A percentile compares a stretch with the other conserved stretches of the same genome.
These are phyloP conservation scores for Lasioglossum malachurum DNA, from an alignment of 2,888 invertebrate species.

Conservation along the genomic window DNA sequence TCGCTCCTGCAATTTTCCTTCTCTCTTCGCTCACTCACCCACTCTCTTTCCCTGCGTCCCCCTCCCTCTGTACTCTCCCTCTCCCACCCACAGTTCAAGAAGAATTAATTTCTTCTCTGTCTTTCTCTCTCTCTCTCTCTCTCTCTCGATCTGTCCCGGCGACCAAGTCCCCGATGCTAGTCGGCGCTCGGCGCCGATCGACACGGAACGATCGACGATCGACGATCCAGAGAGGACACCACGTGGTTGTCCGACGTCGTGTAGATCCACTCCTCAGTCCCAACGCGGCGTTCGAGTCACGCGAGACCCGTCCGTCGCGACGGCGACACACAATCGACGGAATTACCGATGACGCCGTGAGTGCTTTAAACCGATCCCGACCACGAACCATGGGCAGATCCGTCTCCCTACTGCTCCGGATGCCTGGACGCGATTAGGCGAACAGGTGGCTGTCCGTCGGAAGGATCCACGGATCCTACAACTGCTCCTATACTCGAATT, in stretches of 20 bases:
- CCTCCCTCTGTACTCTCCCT: not conserved
- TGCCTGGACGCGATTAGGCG: not conserved
- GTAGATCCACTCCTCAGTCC: not conserved
- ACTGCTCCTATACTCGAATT: not conserved
- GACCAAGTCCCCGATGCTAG: slow-evolving; percentile 1
- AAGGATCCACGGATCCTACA: not conserved
- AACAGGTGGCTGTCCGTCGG: not conserved
- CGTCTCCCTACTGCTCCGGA: not conserved
- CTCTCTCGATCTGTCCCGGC: not conserved
- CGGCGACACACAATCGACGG: slow-evolving; percentile 4
- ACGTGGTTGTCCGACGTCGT: not conserved
- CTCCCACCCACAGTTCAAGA: not conserved
- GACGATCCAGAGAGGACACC: not conserved
- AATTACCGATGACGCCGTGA: slow-evolving; percentile 20
- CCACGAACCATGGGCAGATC: not conserved
- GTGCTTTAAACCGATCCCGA: not conserved
- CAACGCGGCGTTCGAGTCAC: not conserved
- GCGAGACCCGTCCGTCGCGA: slow-evolving; percentile 3
- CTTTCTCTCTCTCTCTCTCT: no score
- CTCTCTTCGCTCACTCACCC: not conserved
- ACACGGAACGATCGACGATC: slow-evolving; percentile 3
- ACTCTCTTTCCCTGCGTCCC: not conserved
- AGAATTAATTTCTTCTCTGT: slow-evolving; percentile 9
- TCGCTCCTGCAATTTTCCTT: not conserved
- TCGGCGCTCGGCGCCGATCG: slow-evolving; percentile 3